phyloP scores from a whole-genome alignment of 2,888 invertebrate genomes.

The Chelonus formosanus region DNA sequence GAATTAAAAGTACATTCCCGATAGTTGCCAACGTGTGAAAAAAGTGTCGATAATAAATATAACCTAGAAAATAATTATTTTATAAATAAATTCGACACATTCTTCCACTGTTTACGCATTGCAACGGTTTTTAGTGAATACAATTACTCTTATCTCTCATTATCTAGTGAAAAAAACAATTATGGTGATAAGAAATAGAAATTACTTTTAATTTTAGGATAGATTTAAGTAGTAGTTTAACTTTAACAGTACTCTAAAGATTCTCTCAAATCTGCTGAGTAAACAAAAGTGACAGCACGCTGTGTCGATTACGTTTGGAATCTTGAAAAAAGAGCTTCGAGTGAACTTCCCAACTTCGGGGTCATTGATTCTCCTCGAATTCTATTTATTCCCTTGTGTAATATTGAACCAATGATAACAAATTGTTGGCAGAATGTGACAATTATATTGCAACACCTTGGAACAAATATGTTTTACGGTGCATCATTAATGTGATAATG shows the following conservation, averaged over 20 bases:
- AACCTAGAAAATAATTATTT: background rate
- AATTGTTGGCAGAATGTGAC: constrained; percentile 13
- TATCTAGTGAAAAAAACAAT: background rate
- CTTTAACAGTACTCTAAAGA: too few relatives aligned
- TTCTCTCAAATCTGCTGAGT: constrained; percentile 37
- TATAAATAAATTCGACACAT: constrained; percentile 5
- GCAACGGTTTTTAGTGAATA: constrained; percentile 1
- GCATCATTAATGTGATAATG: too few relatives aligned
- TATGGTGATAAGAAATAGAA: constrained; percentile 10
- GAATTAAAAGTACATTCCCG: background rate
- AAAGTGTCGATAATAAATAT: background rate
- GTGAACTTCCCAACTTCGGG: background rate
- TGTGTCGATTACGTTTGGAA: constrained; percentile 29
- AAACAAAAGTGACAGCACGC: constrained; percentile 57
- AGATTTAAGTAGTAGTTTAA: too few relatives aligned
- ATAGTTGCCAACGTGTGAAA: background rate
- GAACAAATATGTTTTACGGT: too few relatives aligned
- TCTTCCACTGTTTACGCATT: constrained; percentile 41
- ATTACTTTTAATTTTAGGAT: background rate
- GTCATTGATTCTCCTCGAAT: background rate
- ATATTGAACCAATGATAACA: constrained; percentile 22
- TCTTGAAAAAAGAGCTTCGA: too few relatives aligned
- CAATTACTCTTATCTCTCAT: too few relatives aligned
- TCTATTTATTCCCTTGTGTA: constrained; percentile 7
- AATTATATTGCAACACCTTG: background rate